Evolutionary conservation across 2,113 vertebrate genomes (phyloP).

Genomic region (Falcunculus frontatus): DNA sequence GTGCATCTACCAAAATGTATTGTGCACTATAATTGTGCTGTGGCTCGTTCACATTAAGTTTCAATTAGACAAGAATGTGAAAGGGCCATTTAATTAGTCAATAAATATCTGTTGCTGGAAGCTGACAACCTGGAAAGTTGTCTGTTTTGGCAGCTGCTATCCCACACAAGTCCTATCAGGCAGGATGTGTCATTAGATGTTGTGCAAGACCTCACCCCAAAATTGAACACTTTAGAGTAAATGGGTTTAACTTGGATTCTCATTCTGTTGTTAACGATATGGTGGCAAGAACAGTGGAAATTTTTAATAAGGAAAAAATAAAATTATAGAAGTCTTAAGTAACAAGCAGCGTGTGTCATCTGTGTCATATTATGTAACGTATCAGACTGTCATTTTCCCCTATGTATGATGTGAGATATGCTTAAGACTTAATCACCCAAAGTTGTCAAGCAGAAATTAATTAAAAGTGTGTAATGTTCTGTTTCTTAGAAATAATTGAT

Average conservation of each 20-base stretch:
- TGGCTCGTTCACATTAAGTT: conserved; percentile 63
- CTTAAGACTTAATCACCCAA: conserved; percentile 22
- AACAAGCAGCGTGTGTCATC: background rate
- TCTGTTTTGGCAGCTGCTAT: conserved; percentile 16
- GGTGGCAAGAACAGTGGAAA: conserved; percentile 32
- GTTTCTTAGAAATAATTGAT: conserved; percentile 7
- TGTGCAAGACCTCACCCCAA: conserved; percentile 46
- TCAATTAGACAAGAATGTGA: conserved; percentile 69
- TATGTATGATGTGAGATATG: background rate
- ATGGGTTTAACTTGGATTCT: conserved; percentile 25
- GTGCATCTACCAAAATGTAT: background rate
- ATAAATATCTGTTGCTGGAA: conserved; percentile 46
- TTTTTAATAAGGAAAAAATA: conserved; percentile 16
- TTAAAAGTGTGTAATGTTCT: background rate
- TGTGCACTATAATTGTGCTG: background rate
- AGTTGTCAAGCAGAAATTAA: conserved; percentile 37
- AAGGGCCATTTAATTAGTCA: conserved; percentile 63
- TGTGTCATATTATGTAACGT: conserved; percentile 1
- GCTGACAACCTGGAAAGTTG: conserved; percentile 61
- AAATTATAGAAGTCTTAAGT: conserved; percentile 26
- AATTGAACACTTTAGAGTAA: background rate
- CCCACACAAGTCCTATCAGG: conserved; percentile 65
- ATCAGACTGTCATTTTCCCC: background rate
- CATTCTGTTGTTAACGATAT: background rate
- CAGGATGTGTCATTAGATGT: conserved; percentile 27